A percentile compares a stretch with the other conserved stretches of the same genome.
Evolutionary conservation across 1,140 invertebrate species (phyloP).

Genomic region (Andrena cerasifolii): DNA sequence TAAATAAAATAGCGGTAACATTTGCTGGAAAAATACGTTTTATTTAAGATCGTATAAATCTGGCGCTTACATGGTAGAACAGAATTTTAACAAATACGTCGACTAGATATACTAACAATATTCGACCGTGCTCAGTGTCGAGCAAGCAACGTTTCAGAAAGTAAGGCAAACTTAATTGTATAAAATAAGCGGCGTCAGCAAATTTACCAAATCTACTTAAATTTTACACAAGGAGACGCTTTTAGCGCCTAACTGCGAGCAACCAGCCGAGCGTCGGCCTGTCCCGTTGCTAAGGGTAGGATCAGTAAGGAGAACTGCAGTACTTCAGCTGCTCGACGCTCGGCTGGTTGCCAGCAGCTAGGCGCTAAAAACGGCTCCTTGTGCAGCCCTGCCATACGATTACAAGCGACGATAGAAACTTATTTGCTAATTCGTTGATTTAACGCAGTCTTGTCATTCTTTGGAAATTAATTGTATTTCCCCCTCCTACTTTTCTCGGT

Average conservation of each 20-base stretch:
- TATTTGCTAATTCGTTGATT: conserved; percentile 32
- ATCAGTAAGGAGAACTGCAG: too few species aligned
- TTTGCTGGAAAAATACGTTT: conserved; percentile 64
- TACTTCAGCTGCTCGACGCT: too few species aligned
- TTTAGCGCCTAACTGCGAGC: too few species aligned
- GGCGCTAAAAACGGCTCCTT: too few species aligned
- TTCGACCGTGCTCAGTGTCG: conserved; percentile 34
- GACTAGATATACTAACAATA: conserved; percentile 66
- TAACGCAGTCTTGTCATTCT: conserved; percentile 44
- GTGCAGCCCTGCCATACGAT: too few species aligned
- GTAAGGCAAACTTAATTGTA: conserved; percentile 17
- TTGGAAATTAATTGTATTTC: conserved; percentile 22
- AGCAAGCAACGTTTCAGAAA: neutral
- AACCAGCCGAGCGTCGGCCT: too few species aligned
- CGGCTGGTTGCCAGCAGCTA: too few species aligned
- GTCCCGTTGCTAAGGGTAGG: too few species aligned
- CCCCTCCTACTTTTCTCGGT: neutral
- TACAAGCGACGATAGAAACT: neutral
- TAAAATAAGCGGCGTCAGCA: conserved; percentile 21
- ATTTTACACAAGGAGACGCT: conserved; percentile 9
- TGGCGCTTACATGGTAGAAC: conserved; percentile 72
- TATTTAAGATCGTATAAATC: conserved; percentile 79
- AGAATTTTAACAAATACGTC: conserved; percentile 51
- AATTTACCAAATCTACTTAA: conserved; percentile 11
- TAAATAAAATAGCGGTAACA: conserved; percentile 63